Evolutionary conservation across 2,888 invertebrate species (phyloP).

Genomic region (Pemphredon lugubris): DNA sequence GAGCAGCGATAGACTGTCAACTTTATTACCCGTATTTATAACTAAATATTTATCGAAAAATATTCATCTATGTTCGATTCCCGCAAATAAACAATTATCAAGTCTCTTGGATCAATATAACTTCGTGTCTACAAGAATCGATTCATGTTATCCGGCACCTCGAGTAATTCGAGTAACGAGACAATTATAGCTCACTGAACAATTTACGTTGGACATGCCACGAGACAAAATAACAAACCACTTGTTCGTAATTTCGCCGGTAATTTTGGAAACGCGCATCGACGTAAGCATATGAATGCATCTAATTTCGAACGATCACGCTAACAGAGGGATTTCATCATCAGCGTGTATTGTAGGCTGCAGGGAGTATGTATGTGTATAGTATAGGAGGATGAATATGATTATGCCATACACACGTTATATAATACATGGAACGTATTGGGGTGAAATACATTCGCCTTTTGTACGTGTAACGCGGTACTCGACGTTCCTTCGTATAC

Average conservation of each 20-base stretch:
- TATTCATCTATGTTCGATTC: too few relatives aligned
- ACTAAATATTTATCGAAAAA: too few relatives aligned
- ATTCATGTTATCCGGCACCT: background rate
- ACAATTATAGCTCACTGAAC: background rate
- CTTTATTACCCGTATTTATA: too few relatives aligned
- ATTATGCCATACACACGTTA: conserved; percentile 64
- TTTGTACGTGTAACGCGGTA: conserved; percentile 28
- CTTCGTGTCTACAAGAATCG: conserved; percentile 21
- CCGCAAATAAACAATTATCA: too few relatives aligned
- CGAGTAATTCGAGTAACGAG: background rate
- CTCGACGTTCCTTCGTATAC: conserved; percentile 7
- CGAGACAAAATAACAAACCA: conserved; percentile 37
- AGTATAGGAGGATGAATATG: conserved; percentile 55
- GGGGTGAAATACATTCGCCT: conserved; percentile 61
- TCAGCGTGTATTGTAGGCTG: conserved; percentile 55
- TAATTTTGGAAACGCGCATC: conserved; percentile 55
- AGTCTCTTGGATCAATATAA: too few relatives aligned
- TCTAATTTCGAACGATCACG: conserved; percentile 55
- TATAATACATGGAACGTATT: conserved; percentile 59
- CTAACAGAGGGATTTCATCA: conserved; percentile 57
- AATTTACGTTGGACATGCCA: conserved; percentile 16
- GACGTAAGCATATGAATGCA: conserved; percentile 58
- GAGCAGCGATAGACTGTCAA: too few relatives aligned
- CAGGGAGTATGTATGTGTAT: too few relatives aligned
- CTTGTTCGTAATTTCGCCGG: conserved; percentile 46